A percentile compares a stretch with the other conserved stretches of the same genome.
These are phyloP conservation scores for Agrochola lychnidis DNA, from an alignment of 2,888 invertebrate species.

Conservation along the genomic window DNA sequence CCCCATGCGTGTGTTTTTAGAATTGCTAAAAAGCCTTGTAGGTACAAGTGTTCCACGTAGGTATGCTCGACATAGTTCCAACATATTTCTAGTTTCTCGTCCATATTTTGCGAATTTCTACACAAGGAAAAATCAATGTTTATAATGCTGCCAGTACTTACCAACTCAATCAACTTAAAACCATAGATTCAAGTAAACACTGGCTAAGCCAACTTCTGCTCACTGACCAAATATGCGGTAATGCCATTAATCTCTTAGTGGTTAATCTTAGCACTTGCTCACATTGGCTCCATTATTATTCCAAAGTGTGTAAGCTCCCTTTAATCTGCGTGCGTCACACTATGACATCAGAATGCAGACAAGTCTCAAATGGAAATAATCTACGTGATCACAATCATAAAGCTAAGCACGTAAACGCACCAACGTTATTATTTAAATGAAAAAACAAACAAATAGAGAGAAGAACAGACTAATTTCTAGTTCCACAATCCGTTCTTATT, in stretches of 20 bases:
- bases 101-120: neutral
- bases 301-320: conserved; percentile 53
- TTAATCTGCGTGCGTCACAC: conserved; percentile 65
- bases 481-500: neutral
- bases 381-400: conserved; percentile 64
- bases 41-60: neutral
- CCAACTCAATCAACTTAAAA: neutral
- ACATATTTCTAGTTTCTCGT: neutral
- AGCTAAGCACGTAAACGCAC: conserved; percentile 49
- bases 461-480: conserved; percentile 4
- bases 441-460: conserved; percentile 31
- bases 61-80: neutral
- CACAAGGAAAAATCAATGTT: neutral
- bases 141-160: neutral
- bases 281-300: conserved; percentile 45
- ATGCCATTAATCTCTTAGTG: conserved; percentile 28
- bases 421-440: conserved; percentile 49
- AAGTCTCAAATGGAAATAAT: conserved; percentile 64
- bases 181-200: neutral
- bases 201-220: neutral
- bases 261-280: conserved; percentile 36
- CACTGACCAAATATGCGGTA: conserved; percentile 23
- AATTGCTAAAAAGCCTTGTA: neutral
- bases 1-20: neutral
- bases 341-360: conserved; percentile 66